Base-by-base conservation (phyloP, 2,113 vertebrate species). In the Carlito syrichta region DNA sequence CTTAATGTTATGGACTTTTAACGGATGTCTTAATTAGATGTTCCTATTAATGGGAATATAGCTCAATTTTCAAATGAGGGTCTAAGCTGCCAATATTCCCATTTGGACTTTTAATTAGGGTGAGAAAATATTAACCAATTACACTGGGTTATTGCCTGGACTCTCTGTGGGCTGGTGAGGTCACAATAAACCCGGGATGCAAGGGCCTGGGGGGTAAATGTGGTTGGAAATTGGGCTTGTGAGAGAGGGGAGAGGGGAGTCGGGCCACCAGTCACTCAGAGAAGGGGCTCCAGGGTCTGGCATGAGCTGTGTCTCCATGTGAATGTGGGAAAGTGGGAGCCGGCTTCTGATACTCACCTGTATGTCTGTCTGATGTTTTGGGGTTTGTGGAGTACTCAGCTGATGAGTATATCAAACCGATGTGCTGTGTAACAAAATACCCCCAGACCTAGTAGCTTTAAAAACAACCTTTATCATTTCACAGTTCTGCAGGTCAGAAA, bases 11-110 rank as follows among this genome's bases (percentile, higher is more conserved):
- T 85, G 40, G 96, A 95, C 91, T 97, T 98, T 96, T 98, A 98
- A 98, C 2, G 0, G 86, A 96, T 98, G 92, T 97, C 98, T 98
- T 98, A 98, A 98, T 98, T 98, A 98, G 97, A 84, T 38, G 62
- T 91, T 91, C 43, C 73, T 97, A 86, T 98, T 98, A 98, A 98
- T 97, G 97, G 96, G 86, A 97, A 98, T 95, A 84, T 92, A 94
- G 97, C 86, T 98, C 74, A 91, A 95, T 98, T 97, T 98, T 96
- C 97, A 98, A 97, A 84, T n/a, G 89, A 97, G 58, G 77, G 96
- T 77, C 84, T 98, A 82, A 97, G 85, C 97, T 97, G 94, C 78
- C 89, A 86, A 89, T 97, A 97, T 98, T 97, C 98, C 93, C 96
- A 98, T 98, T 98, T 97, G 86, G 88, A 86, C 83, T 97, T 97